Base-by-base conservation (phyloP, 2,113 vertebrate species). In the Cyprinus carpio region DNA sequence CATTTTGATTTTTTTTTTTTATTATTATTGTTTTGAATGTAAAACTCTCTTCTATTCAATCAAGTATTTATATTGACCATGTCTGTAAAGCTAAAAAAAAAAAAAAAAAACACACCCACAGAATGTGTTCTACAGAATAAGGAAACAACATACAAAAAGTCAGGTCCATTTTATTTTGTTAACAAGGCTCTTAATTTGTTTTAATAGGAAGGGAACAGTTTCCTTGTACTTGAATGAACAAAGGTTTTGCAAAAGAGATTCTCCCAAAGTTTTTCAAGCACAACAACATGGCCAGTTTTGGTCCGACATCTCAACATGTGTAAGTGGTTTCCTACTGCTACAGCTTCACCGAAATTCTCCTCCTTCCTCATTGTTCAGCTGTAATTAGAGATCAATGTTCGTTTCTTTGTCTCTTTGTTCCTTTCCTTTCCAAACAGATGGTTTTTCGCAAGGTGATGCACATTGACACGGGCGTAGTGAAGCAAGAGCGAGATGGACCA, bases 251-350 rank as follows among this genome's bases (percentile, higher is more conserved):
- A 31, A 99, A 99, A 89, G 98, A 99, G 91, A 99, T 98, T 87
- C 96, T 99, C 43, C 98, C 98, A 23, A 99, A 98, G 92, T 99
- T 97, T 90, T 99, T 99, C 93, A 99, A 99, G 90, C 98, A 99
- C 94, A 99, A 98, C 93, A 99, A 99, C 93, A 99, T 99, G 97
- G 97, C 97, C 84, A 99, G 98, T 89, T 99, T 99, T 94, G 96
- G 96, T 99, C 91, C 94, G 98, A 29, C 98, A 99, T 89, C 94
- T 99, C 7, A 99, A 99, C 89, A 99, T 99, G 97, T 99, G 98
- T 99, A 94, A 96, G 97, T 93, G 15, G 10, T 2, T 64, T 75
- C 34, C 34, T 34, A 37, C 34, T 4, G 34, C 9, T 29, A 34
- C 16, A 15, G n/a, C 46, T 76, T 3, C n/a, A 20, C 8, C 29